A percentile compares a stretch with the other conserved stretches of the same genome.
Conservation (phyloP, 2,113 vertebrate species). For the Pteropus alecto region DNA sequence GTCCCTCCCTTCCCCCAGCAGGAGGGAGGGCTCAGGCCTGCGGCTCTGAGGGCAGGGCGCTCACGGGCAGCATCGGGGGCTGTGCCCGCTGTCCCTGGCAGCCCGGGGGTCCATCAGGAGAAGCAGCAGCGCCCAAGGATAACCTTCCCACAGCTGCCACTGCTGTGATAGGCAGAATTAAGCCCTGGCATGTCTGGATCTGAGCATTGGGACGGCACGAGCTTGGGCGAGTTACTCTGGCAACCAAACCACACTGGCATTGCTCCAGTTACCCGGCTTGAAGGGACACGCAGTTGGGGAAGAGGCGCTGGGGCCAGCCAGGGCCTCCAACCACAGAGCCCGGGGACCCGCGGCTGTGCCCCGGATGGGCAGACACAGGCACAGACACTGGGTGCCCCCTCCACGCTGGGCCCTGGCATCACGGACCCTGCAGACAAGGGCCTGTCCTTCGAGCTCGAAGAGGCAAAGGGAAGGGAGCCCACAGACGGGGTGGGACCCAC, state of each 20-base stretch:
- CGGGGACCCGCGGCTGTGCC: background rate
- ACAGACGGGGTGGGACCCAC: no score
- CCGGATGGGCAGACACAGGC: background rate
- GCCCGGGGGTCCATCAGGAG: background rate
- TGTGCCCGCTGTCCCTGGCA: background rate
- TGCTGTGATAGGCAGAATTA: background rate
- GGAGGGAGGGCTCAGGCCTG: no score
- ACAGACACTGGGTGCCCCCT: background rate
- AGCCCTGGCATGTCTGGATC: background rate
- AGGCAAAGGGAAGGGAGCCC: background rate
- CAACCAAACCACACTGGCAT: background rate
- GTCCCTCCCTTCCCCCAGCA: background rate
- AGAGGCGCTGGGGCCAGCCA: background rate
- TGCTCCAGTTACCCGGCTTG: background rate
- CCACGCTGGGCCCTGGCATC: background rate
- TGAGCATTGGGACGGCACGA: background rate
- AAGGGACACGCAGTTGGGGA: background rate
- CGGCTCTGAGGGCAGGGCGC: background rate
- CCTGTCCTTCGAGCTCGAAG: background rate
- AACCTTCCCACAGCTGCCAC: background rate
- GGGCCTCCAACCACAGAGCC: background rate
- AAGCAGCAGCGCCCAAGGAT: accelerated
- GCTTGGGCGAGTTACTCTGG: conserved; percentile 1
- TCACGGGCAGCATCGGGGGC: background rate
- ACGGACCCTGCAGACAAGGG: background rate